Base-by-base conservation (phyloP, 2,888 invertebrate genomes). In the Oligia fasciuncula region DNA sequence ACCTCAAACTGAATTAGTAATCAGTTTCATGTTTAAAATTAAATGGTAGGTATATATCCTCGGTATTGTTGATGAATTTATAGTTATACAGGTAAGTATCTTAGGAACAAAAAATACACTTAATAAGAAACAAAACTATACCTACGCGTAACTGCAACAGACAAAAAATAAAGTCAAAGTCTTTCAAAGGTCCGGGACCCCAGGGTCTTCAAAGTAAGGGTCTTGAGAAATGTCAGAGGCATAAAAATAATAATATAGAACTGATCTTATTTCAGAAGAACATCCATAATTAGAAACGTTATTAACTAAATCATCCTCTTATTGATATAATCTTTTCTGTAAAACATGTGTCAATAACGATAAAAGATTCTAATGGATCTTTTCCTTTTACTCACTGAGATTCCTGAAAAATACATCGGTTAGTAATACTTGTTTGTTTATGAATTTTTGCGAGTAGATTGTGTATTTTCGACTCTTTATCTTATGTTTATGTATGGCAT, bases 1-100 rank as follows among this genome's bases (percentile, higher is more conserved):
- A 14, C 29, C 62, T n/a, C 49, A 74, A 84, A 63, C 69, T 67
- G 84, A 87, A 84, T 87, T 13, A 17, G 46, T 83, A 83, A 83
- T 84, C 13, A 71, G 70, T 51, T 49, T 51, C 60, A 67, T 6
- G 67, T 75, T 43, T 29, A 46, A 67, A 67, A 75, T 81, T 68
- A n/a, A 72, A 75, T 75, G 1, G 49, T 43, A 40, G 1, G 49
- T 43, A 40, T 35, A 35, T 3, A 35, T 63, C 35, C 13, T 70
- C n/a, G 19, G 46, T 13, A 0, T 14, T 9, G 17, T 75, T 40
- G 6, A 49, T 74, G 17, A 65, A 65, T 54, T 46, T 40, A 66
- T 62, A 63, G 4, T 6, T 63, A n/a, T 40, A 23, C 35, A 40
- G n/a, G 2, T 62, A 14, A 29, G 13, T 62, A 62, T 29, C 29